Percentiles rank a stretch among this genome's conserved stretches.
These are phyloP conservation scores for Pseudorhombus dupliciocellatus DNA, from an alignment of 2,113 vertebrate genomes.

Conservation along the genomic window DNA sequence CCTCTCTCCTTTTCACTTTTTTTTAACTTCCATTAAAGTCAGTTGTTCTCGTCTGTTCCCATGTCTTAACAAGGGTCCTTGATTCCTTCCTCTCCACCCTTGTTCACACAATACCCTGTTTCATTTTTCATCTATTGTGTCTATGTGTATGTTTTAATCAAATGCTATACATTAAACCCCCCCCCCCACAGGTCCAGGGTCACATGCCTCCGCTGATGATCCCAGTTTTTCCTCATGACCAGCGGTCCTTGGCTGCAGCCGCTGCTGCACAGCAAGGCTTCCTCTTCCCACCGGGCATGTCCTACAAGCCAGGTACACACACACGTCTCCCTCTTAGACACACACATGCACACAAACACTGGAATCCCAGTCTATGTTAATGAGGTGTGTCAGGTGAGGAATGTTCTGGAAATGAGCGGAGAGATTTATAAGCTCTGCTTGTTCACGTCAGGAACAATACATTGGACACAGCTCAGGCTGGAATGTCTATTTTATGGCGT, in stretches of 20 bases:
- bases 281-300: slow-evolving; percentile 94
- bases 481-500: slow-evolving; percentile 75
- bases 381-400: slow-evolving; percentile 73
- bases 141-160: neutral
- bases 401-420: slow-evolving; percentile 67
- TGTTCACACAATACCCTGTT: neutral
- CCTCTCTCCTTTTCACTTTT: neutral
- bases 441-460: slow-evolving; percentile 74
- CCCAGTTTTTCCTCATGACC: slow-evolving; percentile 98
- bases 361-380: slow-evolving; percentile 57
- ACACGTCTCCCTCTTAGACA: neutral
- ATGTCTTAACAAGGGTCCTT: too few relatives aligned
- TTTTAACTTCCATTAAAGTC: too few relatives aligned
- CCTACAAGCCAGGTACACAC: slow-evolving; percentile 92
- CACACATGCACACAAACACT: slow-evolving; percentile 24
- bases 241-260: slow-evolving; percentile 93
- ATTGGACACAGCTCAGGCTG: slow-evolving; percentile 55
- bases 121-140: too few relatives aligned
- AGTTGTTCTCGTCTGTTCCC: too few relatives aligned
- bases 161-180: too few relatives aligned
- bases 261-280: slow-evolving; percentile 95
- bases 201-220: slow-evolving; percentile 99
- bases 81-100: too few relatives aligned
- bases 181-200: slow-evolving; percentile 90
- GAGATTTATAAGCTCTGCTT: slow-evolving; percentile 73